These are phyloP conservation scores for Recurvirostra avosetta DNA, from an alignment of 2,113 vertebrate genomes.

Conservation along the genomic window DNA sequence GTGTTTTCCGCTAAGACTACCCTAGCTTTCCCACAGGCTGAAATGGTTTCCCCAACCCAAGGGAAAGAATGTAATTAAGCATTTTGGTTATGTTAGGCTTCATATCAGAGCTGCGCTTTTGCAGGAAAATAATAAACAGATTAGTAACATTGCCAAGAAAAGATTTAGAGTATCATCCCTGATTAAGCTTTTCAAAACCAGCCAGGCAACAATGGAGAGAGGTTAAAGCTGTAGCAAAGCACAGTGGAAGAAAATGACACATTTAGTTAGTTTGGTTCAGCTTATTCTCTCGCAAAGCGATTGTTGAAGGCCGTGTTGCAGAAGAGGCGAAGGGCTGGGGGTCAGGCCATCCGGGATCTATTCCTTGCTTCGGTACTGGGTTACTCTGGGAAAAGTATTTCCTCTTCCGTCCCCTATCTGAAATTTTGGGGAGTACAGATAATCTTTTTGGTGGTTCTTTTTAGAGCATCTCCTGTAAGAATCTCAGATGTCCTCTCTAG, in stretches of 20 bases:
- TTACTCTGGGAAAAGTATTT: background rate
- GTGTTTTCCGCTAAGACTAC: background rate
- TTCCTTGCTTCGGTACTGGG: background rate
- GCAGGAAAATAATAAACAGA: background rate
- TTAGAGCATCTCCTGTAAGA: background rate
- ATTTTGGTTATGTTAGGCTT: background rate
- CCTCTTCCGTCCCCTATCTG: background rate
- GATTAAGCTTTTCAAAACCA: background rate
- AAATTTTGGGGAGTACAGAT: background rate
- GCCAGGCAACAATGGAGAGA: background rate
- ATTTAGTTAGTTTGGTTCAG: background rate
- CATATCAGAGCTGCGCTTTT: background rate
- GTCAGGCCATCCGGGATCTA: too few species aligned
- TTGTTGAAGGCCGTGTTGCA: background rate
- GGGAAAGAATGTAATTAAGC: background rate
- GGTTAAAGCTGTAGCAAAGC: background rate
- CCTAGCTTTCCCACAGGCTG: background rate
- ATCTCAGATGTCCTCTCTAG: background rate
- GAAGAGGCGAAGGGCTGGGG: background rate
- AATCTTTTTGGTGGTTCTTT: background rate
- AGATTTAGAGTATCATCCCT: conserved; percentile 8
- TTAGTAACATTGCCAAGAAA: background rate
- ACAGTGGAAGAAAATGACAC: background rate
- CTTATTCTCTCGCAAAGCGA: background rate
- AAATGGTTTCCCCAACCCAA: background rate